These are phyloP conservation scores for Bufotes viridis DNA, from an alignment of 2,797 vertebrate genomes.

Conservation along the genomic window DNA sequence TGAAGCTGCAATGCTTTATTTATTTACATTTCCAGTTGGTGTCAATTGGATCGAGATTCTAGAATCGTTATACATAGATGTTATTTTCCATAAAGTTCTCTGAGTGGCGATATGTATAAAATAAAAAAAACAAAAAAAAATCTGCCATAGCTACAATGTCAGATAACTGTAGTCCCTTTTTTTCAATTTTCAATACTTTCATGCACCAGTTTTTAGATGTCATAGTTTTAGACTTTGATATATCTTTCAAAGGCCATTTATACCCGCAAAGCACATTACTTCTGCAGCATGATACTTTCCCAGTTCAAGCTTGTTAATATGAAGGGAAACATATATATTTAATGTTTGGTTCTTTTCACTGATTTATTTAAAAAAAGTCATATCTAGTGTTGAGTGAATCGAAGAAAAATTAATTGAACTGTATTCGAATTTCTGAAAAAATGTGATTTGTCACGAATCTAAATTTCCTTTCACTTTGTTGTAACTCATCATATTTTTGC, in stretches of 20 bases:
- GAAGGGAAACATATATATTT: neutral
- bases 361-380: neutral
- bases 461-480: no score
- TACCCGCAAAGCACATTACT: neutral
- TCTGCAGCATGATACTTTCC: neutral
- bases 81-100: neutral
- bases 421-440: no score
- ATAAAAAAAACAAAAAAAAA: neutral
- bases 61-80: neutral
- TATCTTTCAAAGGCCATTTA: conserved; percentile 3
- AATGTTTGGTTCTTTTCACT: neutral
- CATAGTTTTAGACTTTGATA: neutral
- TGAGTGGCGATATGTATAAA: neutral
- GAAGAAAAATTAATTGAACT: no score
- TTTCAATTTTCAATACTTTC: conserved; percentile 1
- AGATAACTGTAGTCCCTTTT: neutral
- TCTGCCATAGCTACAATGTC: neutral
- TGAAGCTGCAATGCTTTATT: conserved; percentile 20
- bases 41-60: conserved; percentile 34
- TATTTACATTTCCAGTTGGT: conserved; percentile 34
- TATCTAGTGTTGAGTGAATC: no score
- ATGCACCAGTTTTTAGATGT: neutral
- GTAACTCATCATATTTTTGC: no score
- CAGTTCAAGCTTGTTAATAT: neutral
- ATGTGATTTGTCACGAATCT: no score